These are phyloP conservation scores for Gymnothorax reevesii DNA, from an alignment of 2,797 vertebrate genomes.

Conservation along the genomic window DNA sequence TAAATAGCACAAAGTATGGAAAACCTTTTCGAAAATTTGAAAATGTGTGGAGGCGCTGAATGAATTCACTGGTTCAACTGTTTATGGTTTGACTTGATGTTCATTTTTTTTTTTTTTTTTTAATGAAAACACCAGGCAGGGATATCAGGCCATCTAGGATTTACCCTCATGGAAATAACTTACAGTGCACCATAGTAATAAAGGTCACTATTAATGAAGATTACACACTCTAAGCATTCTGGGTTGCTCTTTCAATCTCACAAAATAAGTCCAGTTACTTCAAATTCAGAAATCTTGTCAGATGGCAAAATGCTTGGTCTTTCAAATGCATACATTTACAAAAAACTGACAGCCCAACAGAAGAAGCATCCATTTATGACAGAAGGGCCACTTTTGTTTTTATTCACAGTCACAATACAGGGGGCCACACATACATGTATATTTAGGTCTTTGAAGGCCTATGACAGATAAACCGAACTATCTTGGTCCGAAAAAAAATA, in stretches of 20 bases:
- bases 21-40: too few species aligned
- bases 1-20: too few species aligned
- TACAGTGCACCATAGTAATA: constrained; percentile 51
- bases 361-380: not conserved
- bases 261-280: not conserved
- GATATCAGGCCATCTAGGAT: constrained; percentile 33
- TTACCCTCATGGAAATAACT: constrained; percentile 50
- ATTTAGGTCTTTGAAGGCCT: not conserved
- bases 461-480: constrained; percentile 39
- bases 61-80: not conserved
- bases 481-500: constrained; percentile 51
- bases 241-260: not conserved
- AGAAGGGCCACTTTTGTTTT: not conserved
- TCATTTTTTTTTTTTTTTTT: constrained; percentile 28
- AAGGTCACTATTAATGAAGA: constrained; percentile 49
- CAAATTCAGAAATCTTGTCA: not conserved
- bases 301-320: not conserved
- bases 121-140: constrained; percentile 40
- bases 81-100: constrained; percentile 13
- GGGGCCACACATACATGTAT: too few species aligned
- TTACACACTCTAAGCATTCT: constrained; percentile 15
- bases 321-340: not conserved
- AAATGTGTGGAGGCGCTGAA: too few species aligned
- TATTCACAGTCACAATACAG: not conserved
- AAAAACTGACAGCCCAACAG: not conserved